Conservation (phyloP, 1,140 invertebrate species). For the Phocides pigmalion region DNA sequence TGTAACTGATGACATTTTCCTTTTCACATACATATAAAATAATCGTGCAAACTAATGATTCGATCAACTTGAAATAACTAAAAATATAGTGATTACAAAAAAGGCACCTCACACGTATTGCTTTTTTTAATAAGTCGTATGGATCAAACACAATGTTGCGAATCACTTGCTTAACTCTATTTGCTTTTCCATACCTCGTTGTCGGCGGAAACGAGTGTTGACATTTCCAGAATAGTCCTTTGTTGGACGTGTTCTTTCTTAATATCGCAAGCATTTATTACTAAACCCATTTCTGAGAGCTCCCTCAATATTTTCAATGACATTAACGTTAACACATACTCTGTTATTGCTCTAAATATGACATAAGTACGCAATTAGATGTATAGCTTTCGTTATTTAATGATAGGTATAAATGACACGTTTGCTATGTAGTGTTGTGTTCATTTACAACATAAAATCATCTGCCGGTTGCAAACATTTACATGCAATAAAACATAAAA, state of each 20-base stretch:
- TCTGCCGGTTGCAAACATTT: too few species aligned
- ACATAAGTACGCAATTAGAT: slow-evolving; percentile 28
- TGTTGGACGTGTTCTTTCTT: slow-evolving; percentile 50
- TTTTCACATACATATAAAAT: too few species aligned
- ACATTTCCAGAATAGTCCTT: slow-evolving; percentile 72
- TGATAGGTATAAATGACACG: slow-evolving; percentile 12
- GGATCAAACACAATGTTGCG: slow-evolving; percentile 53
- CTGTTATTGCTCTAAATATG: slow-evolving; percentile 30
- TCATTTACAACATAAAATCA: too few species aligned
- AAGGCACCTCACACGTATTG: background rate
- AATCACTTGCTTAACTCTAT: slow-evolving; percentile 57
- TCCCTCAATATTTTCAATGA: slow-evolving; percentile 13
- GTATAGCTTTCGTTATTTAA: slow-evolving; percentile 1
- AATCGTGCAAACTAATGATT: too few species aligned
- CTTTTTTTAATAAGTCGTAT: slow-evolving; percentile 22
- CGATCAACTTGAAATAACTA: background rate
- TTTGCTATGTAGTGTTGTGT: background rate
- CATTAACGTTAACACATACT: slow-evolving; percentile 28
- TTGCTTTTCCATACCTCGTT: slow-evolving; percentile 53
- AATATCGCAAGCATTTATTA: slow-evolving; percentile 44
- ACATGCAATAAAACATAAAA: too few species aligned
- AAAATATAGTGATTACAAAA: background rate
- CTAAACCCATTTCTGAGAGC: slow-evolving; percentile 12
- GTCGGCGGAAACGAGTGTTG: slow-evolving; percentile 59
- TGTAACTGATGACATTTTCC: too few species aligned